Conservation (phyloP, 2,888 invertebrate species). For the Agonopterix subpropinquella region DNA sequence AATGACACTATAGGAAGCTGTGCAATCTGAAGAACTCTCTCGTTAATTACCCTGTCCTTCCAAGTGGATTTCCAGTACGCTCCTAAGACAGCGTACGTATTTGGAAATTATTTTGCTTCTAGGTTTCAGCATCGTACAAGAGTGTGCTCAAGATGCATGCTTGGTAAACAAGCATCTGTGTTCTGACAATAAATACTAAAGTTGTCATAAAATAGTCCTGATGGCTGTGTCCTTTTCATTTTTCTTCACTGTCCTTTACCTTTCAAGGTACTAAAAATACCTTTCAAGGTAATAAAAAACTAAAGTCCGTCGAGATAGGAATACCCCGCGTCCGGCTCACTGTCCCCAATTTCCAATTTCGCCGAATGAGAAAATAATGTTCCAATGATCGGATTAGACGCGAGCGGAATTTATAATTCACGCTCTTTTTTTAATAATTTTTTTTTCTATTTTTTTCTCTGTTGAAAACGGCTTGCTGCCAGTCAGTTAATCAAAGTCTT, state of each 20-base stretch:
- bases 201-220: not conserved
- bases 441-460: conserved; percentile 4
- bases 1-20: no score
- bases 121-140: no score
- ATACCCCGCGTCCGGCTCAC: conserved; percentile 12
- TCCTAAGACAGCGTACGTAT: no score
- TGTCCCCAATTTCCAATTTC: conserved; percentile 51
- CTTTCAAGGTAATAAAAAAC: no score
- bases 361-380: conserved; percentile 53
- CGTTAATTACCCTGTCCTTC: no score
- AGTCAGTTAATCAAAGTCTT: not conserved
- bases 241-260: no score
- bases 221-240: not conserved
- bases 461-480: not conserved
- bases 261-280: no score
- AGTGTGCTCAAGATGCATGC: no score
- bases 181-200: not conserved
- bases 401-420: conserved; percentile 42
- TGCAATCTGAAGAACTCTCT: no score
- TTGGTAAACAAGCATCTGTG: not conserved
- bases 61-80: no score
- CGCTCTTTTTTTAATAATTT: conserved; percentile 5
- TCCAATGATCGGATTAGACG: conserved; percentile 46
- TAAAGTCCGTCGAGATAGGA: not conserved
- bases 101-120: no score